phyloP scores from a whole-genome alignment of 2,888 invertebrate species.

The Oligia strigilis region DNA sequence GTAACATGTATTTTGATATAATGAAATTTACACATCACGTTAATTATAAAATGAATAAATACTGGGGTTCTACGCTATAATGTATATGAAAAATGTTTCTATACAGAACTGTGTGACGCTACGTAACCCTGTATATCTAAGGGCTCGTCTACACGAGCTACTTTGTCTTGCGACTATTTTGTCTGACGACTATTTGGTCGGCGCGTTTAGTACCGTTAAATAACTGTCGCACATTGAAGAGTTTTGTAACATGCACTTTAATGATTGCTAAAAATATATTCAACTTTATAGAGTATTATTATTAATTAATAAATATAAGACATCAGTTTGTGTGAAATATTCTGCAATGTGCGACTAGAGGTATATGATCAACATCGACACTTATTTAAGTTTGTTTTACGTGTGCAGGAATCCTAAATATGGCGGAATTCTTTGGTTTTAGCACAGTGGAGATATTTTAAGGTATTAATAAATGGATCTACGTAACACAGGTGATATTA shows the following conservation, averaged over 20 bases:
- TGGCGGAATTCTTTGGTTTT: conserved; percentile 72
- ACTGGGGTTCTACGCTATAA: conserved; percentile 68
- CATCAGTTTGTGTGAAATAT: conserved; percentile 8
- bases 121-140: conserved; percentile 67
- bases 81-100: conserved; percentile 66
- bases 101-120: conserved; percentile 61
- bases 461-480: conserved; percentile 69
- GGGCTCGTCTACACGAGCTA: conserved; percentile 60
- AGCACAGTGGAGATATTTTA: conserved; percentile 73
- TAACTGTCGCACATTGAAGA: conserved; percentile 54
- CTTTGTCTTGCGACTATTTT: conserved; percentile 41
- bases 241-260: conserved; percentile 47
- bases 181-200: conserved; percentile 33
- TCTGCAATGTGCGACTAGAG: conserved; percentile 51
- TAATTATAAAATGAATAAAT: conserved; percentile 78
- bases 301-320: conserved; percentile 44
- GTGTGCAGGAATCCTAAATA: conserved; percentile 48
- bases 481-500: conserved; percentile 62
- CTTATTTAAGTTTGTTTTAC: conserved; percentile 17
- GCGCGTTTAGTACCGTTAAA: conserved; percentile 54
- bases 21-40: conserved; percentile 88
- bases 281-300: conserved; percentile 41
- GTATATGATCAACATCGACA: conserved; percentile 34
- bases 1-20: conserved; percentile 89
- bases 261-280: conserved; percentile 58